Evolutionary conservation across 2,113 vertebrate species (phyloP).

Genomic region (Halcyon malimbica): DNA sequence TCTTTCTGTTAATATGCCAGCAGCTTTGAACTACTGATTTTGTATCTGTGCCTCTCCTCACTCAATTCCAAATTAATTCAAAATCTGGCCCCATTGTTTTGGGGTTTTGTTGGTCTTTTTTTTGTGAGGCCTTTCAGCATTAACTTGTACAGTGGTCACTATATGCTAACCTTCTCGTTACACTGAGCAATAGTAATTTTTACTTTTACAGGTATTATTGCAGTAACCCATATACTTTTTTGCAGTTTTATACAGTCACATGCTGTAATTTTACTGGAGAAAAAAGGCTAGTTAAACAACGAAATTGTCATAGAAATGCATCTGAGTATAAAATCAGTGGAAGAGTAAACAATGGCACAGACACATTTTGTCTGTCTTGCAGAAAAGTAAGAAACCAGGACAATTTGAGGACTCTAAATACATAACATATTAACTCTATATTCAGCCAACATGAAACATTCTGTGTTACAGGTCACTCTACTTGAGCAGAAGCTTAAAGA

Average conservation of each 20-base stretch:
- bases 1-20: neutral
- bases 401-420: neutral
- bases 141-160: neutral
- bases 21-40: neutral
- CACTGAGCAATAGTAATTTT: neutral
- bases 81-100: neutral
- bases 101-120: too few relatives aligned
- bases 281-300: neutral
- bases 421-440: neutral
- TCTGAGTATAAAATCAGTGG: neutral
- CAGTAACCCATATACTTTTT: neutral
- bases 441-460: neutral
- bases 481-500: conserved; percentile 84
- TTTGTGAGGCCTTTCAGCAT: neutral
- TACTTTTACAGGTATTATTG: neutral
- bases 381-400: neutral
- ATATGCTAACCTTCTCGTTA: neutral
- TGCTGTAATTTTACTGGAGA: neutral
- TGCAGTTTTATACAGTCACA: neutral
- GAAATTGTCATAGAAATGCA: neutral
- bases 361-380: neutral
- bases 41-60: neutral
- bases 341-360: neutral
- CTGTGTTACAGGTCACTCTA: conserved; percentile 73
- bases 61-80: neutral